phyloP scores from a whole-genome alignment of 2,888 invertebrate species.

The Diaperis boleti region DNA sequence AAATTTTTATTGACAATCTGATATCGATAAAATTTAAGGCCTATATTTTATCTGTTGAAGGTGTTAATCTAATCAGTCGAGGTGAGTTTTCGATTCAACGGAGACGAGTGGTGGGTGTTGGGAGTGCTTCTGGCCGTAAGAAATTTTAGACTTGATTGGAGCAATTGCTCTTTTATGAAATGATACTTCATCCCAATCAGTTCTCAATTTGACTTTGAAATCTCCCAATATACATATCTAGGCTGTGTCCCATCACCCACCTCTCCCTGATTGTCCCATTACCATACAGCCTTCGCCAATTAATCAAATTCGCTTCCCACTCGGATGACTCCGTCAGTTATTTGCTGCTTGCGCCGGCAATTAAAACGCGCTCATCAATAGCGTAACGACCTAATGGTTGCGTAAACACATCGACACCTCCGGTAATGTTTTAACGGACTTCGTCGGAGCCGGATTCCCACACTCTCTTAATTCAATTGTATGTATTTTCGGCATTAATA shows the following conservation, averaged over 20 bases:
- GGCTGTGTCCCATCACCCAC: constrained; percentile 3
- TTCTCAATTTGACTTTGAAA: too few species aligned
- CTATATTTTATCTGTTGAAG: neutral
- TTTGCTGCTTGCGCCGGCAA: constrained; percentile 11
- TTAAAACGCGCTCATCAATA: constrained; percentile 20
- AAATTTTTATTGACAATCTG: neutral
- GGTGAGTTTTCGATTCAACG: neutral
- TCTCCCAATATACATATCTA: neutral
- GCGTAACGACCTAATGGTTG: constrained; percentile 27
- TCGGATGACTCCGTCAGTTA: constrained; percentile 21
- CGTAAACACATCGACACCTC: constrained; percentile 24
- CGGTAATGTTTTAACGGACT: constrained; percentile 15
- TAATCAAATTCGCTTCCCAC: constrained; percentile 25
- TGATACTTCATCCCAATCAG: neutral
- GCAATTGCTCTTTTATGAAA: neutral
- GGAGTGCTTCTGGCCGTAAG: neutral
- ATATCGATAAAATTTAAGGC: neutral
- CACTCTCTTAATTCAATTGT: constrained; percentile 46
- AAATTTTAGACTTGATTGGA: too few species aligned
- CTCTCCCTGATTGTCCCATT: constrained; percentile 9
- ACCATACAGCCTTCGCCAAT: constrained; percentile 20
- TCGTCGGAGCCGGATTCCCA: constrained; percentile 22
- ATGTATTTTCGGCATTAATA: constrained; percentile 44
- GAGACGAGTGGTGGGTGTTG: neutral
- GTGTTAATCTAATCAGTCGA: constrained; percentile 7